A percentile compares a stretch with the other conserved stretches of the same genome.
These are phyloP conservation scores for Oceanodroma tethys DNA, from an alignment of 2,113 vertebrate genomes.

Conservation along the genomic window DNA sequence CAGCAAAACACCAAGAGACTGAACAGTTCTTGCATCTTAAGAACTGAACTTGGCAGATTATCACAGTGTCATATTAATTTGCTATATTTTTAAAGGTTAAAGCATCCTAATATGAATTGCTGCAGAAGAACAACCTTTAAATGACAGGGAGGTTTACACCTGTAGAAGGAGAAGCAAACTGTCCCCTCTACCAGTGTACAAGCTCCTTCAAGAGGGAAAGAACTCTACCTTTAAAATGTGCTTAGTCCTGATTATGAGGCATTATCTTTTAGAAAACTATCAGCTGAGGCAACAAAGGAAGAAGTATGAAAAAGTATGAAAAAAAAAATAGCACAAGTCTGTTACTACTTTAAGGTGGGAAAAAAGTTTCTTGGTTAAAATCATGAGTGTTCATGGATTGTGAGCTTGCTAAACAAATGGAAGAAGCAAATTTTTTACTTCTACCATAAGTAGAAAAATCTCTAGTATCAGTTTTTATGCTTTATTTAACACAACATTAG, in stretches of 20 bases:
- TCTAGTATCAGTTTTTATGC: neutral
- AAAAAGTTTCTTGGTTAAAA: neutral
- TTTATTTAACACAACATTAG: neutral
- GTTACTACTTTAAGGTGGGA: neutral
- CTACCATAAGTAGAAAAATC: neutral
- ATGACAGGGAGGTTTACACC: neutral
- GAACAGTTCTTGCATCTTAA: neutral
- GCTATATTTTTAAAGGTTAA: neutral
- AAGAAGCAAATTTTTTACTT: neutral
- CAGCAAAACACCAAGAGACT: neutral
- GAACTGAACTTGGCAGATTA: neutral
- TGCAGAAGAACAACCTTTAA: neutral
- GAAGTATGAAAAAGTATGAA: neutral
- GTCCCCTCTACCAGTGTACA: neutral
- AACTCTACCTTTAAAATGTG: neutral
- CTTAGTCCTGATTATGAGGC: neutral
- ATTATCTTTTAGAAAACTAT: neutral
- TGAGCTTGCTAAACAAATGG: neutral
- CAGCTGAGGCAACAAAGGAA: neutral
- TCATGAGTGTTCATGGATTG: neutral
- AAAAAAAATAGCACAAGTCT: neutral
- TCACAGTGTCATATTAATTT: neutral
- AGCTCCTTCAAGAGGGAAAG: neutral
- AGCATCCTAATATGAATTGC: neutral
- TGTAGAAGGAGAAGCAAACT: neutral